A percentile compares a stretch with the other conserved stretches of the same genome.
Evolutionary conservation across 2,888 invertebrate genomes (phyloP).

Genomic region (Aethes cnicana): DNA sequence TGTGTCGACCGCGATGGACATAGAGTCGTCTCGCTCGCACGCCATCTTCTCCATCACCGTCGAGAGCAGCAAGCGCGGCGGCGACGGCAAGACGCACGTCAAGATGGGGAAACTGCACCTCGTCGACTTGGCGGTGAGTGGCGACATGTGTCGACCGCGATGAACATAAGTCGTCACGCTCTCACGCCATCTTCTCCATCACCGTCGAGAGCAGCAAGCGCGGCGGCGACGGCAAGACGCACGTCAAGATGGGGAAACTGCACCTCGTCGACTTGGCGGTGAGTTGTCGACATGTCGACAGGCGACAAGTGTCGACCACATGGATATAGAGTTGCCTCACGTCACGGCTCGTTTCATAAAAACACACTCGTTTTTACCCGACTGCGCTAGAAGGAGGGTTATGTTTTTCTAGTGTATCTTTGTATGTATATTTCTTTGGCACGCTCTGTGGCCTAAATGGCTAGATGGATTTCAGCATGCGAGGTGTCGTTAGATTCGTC

Average conservation of each 20-base stretch:
- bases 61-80: slow-evolving; percentile 94
- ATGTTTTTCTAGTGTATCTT: no score
- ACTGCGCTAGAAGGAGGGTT: no score
- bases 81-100: slow-evolving; percentile 92
- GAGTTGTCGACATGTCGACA: no score
- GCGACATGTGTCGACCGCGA: slow-evolving; percentile 76
- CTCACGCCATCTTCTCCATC: slow-evolving; percentile 99
- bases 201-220: slow-evolving; percentile 97
- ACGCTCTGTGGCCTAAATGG: no score
- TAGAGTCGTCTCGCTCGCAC: slow-evolving; percentile 97
- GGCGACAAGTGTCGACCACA: slow-evolving; percentile 76
- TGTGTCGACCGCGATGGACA: slow-evolving; percentile 90
- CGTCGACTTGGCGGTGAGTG: slow-evolving; percentile 95
- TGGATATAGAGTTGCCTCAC: slow-evolving; percentile 98
- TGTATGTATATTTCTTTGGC: no score
- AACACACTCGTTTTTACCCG: no score
- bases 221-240: slow-evolving; percentile 90
- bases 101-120: slow-evolving; percentile 98
- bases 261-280: slow-evolving; percentile 98
- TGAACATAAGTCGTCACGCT: slow-evolving; percentile 98
- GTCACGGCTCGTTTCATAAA: no score
- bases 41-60: slow-evolving; percentile 99
- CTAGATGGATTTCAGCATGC: no score
- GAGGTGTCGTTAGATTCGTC: no score
- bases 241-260: slow-evolving; percentile 97